Evolutionary conservation across 2,797 vertebrate genomes (phyloP), one percentile per base, ranked within the genome.

Genomic region (Hapalemur alaotrensis): DNA sequence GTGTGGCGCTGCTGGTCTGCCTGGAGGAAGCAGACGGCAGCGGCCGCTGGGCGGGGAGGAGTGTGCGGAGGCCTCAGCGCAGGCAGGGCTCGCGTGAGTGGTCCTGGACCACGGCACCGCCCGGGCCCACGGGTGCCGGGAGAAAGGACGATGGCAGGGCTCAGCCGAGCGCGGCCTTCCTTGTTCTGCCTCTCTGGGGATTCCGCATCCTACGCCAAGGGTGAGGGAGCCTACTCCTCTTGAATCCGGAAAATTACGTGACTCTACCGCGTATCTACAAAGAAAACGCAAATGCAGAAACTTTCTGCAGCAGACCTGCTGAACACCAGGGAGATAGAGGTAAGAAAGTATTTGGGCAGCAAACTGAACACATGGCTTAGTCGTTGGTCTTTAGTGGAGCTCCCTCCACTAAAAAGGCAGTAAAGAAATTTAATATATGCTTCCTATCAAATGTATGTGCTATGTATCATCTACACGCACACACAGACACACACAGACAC

Each of bases 81-180:
- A 41, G 9, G 50, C 15, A 0, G 54, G 67, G n/a, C 11, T 22
- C 10, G 11, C 3, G 41, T 7, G n/a, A 57, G 59, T 1, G 54
- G 67, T 41, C 83, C 78, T 35, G 41, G 59, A 17, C 15, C 25
- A 46, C 0, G 59, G 11, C 7, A 22, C 32, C 1, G 4, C 28
- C 30, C 50, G 14, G 46, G 32, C 76, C 48, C 70, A 9, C 46
- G 11, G n/a, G 59, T 12, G 3, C 48, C 0, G 4, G 32, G 83
- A 82, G 38, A 13, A 87, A 81, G 80, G 84, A 30, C 35, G 46
- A 4, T 0, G 2, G 50, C 28, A 46, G 78, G 57, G 78, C 57
- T 43, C 4, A 0, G 12, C 43, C 0, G 2, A 69, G 80, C 46
- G 17, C 0, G 1, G 43, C 41, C 73, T 76, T 82, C 38, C 57